Conservation (phyloP, 2,113 vertebrate species). For the Perca flavescens region DNA sequence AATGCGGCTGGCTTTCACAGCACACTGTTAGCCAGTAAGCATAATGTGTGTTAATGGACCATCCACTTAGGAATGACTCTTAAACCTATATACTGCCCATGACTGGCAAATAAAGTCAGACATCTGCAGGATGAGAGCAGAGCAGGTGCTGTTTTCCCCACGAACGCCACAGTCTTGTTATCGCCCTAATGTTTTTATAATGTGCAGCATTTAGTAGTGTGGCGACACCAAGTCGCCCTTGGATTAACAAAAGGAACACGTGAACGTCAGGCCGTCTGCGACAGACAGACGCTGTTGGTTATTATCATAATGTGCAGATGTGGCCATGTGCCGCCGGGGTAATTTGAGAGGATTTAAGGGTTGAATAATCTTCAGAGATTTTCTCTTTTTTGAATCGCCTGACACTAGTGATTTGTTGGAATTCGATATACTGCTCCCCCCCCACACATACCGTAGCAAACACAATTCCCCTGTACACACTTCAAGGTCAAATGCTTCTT, state of each 20-base stretch:
- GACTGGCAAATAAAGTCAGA: constrained; percentile 42
- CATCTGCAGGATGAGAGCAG: constrained; percentile 33
- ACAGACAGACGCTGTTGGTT: constrained; percentile 26
- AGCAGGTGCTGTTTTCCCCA: constrained; percentile 19
- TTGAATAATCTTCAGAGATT: constrained; percentile 34
- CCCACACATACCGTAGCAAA: neutral
- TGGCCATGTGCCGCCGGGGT: constrained; percentile 7
- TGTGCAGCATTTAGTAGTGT: constrained; percentile 21
- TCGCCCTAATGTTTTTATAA: constrained; percentile 29
- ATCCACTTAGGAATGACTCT: constrained; percentile 44
- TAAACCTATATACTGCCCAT: constrained; percentile 43
- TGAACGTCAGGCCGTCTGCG: neutral
- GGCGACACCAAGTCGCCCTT: constrained; percentile 9
- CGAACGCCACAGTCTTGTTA: neutral
- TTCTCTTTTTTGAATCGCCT: constrained; percentile 37
- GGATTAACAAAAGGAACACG: constrained; percentile 26
- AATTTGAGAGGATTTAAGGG: constrained; percentile 42
- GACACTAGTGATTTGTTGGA: constrained; percentile 54
- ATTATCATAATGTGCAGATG: constrained; percentile 32
- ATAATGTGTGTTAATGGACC: constrained; percentile 62
- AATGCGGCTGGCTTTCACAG: constrained; percentile 52
- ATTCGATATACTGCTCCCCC: constrained; percentile 13
- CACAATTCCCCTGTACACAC: neutral
- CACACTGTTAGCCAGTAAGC: constrained; percentile 33
- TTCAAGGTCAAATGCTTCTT: constrained; percentile 55